phyloP scores from a whole-genome alignment of 2,888 invertebrate species.

The Cheilosia grossa region DNA sequence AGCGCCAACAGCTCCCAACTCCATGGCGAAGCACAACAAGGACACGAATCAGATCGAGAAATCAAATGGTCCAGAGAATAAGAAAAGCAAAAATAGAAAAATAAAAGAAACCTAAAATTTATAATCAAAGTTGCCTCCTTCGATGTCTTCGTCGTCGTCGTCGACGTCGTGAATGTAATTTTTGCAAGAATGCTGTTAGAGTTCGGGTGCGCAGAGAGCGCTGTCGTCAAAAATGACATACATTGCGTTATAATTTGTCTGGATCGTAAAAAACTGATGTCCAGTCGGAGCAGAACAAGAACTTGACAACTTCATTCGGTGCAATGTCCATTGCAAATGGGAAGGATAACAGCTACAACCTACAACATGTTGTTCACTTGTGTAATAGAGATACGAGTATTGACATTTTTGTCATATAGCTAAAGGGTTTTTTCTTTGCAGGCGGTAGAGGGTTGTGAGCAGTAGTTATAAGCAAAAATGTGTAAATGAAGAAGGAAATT shows the following conservation, averaged over 20 bases:
- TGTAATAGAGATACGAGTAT: too few relatives aligned
- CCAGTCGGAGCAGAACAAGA: constrained; percentile 21
- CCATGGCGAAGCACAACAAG: constrained; percentile 51
- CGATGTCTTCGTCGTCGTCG: constrained; percentile 14
- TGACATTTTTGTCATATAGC: too few relatives aligned
- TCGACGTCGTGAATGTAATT: not conserved
- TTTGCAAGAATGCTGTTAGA: constrained; percentile 25
- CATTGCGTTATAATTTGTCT: constrained; percentile 67
- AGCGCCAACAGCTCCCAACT: too few relatives aligned
- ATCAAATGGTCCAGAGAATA: constrained; percentile 70
- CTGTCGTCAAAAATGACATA: constrained; percentile 65
- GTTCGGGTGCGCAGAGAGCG: constrained; percentile 20
- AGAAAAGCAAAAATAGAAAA: constrained; percentile 45
- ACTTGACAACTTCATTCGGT: constrained; percentile 45
- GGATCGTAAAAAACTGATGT: constrained; percentile 64
- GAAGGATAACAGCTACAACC: constrained; percentile 6
- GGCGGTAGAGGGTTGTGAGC: too few relatives aligned
- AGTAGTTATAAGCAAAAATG: too few relatives aligned
- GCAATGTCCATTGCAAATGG: constrained; percentile 21
- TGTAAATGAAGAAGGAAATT: too few relatives aligned
- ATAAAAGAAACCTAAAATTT: constrained; percentile 44
- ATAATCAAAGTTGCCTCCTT: constrained; percentile 70
- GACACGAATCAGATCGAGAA: constrained; percentile 72
- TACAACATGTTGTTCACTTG: too few relatives aligned
- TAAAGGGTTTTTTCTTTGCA: too few relatives aligned